A percentile compares a stretch with the other conserved stretches of the same genome.
These are phyloP conservation scores for Ligdia adustata DNA, from an alignment of 2,888 invertebrate species.

Conservation along the genomic window DNA sequence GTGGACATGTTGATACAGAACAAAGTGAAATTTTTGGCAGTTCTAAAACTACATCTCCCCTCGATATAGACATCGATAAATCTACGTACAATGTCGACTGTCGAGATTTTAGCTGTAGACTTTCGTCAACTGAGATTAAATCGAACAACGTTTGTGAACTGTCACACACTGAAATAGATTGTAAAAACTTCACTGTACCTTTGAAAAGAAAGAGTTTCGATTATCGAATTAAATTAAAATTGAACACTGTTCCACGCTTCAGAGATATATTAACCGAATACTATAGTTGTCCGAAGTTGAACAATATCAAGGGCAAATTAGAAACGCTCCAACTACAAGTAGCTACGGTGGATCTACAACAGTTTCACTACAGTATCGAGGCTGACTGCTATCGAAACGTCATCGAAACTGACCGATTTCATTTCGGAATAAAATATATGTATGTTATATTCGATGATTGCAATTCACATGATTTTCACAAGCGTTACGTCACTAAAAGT, in stretches of 20 bases:
- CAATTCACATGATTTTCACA: too few relatives aligned
- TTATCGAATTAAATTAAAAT: not conserved
- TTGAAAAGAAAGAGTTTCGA: not conserved
- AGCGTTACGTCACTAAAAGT: too few relatives aligned
- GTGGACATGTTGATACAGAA: too few relatives aligned
- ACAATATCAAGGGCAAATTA: not conserved
- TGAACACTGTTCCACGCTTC: not conserved
- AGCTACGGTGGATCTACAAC: not conserved
- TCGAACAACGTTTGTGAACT: too few relatives aligned
- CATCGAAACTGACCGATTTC: slow-evolving; percentile 3
- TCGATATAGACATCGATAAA: too few relatives aligned
- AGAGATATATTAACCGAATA: not conserved
- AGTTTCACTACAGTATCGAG: not conserved
- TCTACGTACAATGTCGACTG: too few relatives aligned
- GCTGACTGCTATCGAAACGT: not conserved
- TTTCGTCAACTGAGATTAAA: too few relatives aligned
- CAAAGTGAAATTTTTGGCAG: too few relatives aligned
- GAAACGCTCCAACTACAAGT: not conserved
- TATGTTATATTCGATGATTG: not conserved
- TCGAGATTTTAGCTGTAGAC: too few relatives aligned
- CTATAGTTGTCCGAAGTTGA: not conserved
- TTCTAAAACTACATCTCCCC: too few relatives aligned
- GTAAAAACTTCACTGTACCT: too few relatives aligned
- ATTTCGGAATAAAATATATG: not conserved
- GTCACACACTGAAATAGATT: too few relatives aligned